Base-by-base conservation (phyloP, 2,113 vertebrate genomes). In the Amphiprion ocellaris region DNA sequence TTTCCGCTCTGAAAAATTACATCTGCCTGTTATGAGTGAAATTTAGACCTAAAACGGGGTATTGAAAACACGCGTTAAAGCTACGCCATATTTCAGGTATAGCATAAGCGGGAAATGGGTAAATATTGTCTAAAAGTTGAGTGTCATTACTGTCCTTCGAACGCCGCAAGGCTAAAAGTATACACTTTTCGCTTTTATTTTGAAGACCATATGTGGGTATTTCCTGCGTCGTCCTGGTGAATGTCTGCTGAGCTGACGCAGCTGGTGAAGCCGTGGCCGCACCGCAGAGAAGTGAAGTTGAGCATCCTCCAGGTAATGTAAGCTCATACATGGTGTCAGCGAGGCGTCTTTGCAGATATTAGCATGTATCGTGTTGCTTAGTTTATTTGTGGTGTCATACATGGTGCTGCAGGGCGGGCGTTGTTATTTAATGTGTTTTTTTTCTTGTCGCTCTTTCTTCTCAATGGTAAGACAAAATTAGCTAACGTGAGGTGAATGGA, bases 241-340 rank as follows among this genome's bases (percentile, higher is more conserved):
- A 59, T 11, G 12, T 39, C 17, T 1, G 1, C 12, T 5, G 49
- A 52, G 82, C 87, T 89, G 81, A 82, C 59, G 69, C 50, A 84
- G 67, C 74, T 50, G 2, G 70, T 17, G 68, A 39, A 78, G 69
- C 88, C 16, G 84, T 65, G 89, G 75, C 75, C 60, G 79, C 87
- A 78, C 80, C 87, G 90, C 87, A 90, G 83, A 83, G 88, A 90
- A 93, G 91, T 92, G 92, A 93, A 93, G 89, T 93, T 92, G 80
- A 90, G 84, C 90, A 87, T 89, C 89, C 82, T 85, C 89, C 89
- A 92, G 91, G 90, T 92, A 89, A 85, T 1, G 70, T 69, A 30
- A 26, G 46, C 69, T 30, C 28, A 2, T 16, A 28, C 62, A 10
- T 14, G 44, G 4, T 59, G 37, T 75, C 56, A 82, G 3, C 26